A percentile compares a stretch with the other conserved stretches of the same genome.
These are phyloP conservation scores for Istiophorus platypterus DNA, from an alignment of 2,113 vertebrate genomes.

Conservation along the genomic window DNA sequence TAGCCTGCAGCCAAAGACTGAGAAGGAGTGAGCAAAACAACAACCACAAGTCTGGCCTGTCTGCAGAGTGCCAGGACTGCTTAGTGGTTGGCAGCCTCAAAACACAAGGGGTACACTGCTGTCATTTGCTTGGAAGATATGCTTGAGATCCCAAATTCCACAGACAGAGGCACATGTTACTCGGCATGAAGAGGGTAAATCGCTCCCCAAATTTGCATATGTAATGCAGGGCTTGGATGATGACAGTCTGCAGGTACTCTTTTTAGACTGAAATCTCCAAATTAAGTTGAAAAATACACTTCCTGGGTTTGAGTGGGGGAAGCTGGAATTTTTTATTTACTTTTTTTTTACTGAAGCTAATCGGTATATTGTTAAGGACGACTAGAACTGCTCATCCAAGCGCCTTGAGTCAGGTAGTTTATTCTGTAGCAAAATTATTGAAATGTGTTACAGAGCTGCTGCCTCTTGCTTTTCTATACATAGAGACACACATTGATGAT, in stretches of 20 bases:
- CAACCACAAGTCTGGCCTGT: conserved; percentile 81
- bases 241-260: conserved; percentile 39
- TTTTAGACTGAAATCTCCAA: conserved; percentile 43
- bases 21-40: conserved; percentile 81
- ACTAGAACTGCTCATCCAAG: conserved; percentile 10
- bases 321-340: background rate
- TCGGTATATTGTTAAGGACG: background rate
- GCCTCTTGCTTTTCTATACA: background rate
- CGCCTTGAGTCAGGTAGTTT: background rate
- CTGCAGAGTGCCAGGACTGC: conserved; percentile 81
- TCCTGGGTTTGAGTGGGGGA: background rate
- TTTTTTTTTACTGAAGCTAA: background rate
- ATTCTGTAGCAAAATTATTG: background rate
- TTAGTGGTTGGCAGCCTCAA: conserved; percentile 82
- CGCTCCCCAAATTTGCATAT: conserved; percentile 45
- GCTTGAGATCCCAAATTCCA: conserved; percentile 77
- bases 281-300: conserved; percentile 16
- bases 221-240: conserved; percentile 40
- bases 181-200: conserved; percentile 57
- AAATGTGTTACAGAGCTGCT: background rate
- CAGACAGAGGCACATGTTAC: conserved; percentile 68
- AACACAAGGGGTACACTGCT: conserved; percentile 78
- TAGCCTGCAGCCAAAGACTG: conserved; percentile 81
- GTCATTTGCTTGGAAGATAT: conserved; percentile 73
- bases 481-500: no score